Percentiles rank a stretch among this genome's conserved stretches.
phyloP scores from a whole-genome alignment of 2,888 invertebrate genomes.

The Tipula helvola region DNA sequence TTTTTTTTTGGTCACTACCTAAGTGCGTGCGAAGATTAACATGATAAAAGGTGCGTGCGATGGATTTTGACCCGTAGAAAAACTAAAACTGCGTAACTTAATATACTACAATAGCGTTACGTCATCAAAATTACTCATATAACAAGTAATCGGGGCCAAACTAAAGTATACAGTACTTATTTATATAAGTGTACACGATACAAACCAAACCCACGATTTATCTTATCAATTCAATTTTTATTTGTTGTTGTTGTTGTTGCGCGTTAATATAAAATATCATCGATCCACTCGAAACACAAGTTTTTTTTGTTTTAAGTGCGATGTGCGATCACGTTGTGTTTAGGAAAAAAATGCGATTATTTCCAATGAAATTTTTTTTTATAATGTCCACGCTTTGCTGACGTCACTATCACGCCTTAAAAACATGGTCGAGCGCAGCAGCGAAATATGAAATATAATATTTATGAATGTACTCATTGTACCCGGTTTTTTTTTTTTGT shows the following conservation, averaged over 20 bases:
- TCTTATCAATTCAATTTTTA: neutral
- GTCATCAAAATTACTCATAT: neutral
- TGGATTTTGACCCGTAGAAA: neutral
- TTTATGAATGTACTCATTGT: too few relatives aligned
- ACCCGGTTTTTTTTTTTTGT: too few relatives aligned
- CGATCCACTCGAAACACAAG: neutral
- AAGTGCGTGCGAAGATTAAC: neutral
- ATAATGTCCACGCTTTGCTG: neutral
- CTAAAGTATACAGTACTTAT: neutral
- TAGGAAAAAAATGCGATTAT: neutral
- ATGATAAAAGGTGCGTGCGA: neutral
- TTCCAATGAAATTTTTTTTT: neutral
- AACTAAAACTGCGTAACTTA: neutral
- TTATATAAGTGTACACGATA: neutral
- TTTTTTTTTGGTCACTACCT: neutral
- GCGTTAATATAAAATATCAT: neutral
- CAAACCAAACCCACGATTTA: neutral
- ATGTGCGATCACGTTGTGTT: neutral
- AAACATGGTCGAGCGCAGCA: neutral
- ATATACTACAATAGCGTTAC: neutral
- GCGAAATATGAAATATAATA: neutral
- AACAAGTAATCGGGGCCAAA: neutral
- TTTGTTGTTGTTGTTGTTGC: too few relatives aligned
- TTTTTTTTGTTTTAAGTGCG: neutral
- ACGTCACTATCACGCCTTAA: neutral